Evolutionary conservation across 1,140 invertebrate species (phyloP).

Genomic region (Drosophila virilis): DNA sequence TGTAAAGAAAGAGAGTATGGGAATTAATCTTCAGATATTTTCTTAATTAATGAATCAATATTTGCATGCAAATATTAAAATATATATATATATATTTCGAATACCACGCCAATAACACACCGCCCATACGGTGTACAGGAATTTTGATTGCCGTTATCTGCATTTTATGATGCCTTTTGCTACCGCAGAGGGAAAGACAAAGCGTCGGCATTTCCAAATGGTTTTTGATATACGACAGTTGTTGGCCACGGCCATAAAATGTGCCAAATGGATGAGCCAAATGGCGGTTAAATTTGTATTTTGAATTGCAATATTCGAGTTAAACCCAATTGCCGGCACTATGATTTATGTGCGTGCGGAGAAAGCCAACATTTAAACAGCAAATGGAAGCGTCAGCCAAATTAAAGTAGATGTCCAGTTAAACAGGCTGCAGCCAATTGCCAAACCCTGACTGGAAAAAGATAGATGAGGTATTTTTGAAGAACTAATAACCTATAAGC

Average conservation of each 20-base stretch:
- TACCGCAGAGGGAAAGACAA: constrained; percentile 36
- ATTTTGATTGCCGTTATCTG: constrained; percentile 78
- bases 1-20: constrained; percentile 10
- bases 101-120: too few species aligned
- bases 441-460: too few species aligned
- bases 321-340: constrained; percentile 4
- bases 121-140: constrained; percentile 6
- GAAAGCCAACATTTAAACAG: constrained; percentile 18
- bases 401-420: neutral
- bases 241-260: constrained; percentile 64
- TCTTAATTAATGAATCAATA: constrained; percentile 33
- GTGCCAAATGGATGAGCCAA: constrained; percentile 53
- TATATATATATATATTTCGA: neutral
- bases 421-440: too few species aligned
- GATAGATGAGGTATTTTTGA: too few species aligned
- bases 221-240: constrained; percentile 72
- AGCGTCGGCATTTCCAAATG: constrained; percentile 65
- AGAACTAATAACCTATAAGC: too few species aligned
- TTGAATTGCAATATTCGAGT: constrained; percentile 19
- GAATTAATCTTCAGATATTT: constrained; percentile 8
- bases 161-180: constrained; percentile 76
- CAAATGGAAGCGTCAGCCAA: constrained; percentile 57
- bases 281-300: constrained; percentile 53
- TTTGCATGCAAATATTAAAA: constrained; percentile 18
- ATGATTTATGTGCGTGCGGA: constrained; percentile 59